A percentile compares a stretch with the other conserved stretches of the same genome.
These are phyloP conservation scores for Spodoptera picta DNA, from an alignment of 2,888 invertebrate species.

Conservation along the genomic window DNA sequence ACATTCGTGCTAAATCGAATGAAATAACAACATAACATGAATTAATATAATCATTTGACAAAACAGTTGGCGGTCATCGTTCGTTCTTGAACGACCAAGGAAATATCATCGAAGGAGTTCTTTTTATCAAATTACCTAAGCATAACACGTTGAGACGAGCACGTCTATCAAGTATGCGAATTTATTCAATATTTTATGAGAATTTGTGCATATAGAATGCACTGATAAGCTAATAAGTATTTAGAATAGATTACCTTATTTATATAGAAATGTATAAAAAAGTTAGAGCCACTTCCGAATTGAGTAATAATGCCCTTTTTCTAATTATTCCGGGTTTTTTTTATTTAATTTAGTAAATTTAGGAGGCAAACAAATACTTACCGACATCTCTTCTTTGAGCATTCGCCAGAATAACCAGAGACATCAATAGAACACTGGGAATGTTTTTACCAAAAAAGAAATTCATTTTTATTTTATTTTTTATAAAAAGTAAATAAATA, in stretches of 20 bases:
- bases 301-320: no score
- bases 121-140: not conserved
- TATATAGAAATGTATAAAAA: no score
- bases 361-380: slow-evolving; percentile 61
- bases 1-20: no score
- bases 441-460: slow-evolving; percentile 74
- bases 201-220: no score
- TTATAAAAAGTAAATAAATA: slow-evolving; percentile 2
- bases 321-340: no score
- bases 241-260: no score
- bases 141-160: not conserved
- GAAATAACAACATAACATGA: not conserved
- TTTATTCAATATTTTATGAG: no score
- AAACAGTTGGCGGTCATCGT: slow-evolving; percentile 37
- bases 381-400: slow-evolving; percentile 85
- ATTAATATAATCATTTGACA: slow-evolving; percentile 15
- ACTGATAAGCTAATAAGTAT: no score
- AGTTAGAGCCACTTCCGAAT: no score
- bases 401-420: slow-evolving; percentile 79
- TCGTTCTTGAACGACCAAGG: slow-evolving; percentile 24
- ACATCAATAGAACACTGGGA: slow-evolving; percentile 80
- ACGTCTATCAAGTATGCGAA: not conserved
- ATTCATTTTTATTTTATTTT: slow-evolving; percentile 70
- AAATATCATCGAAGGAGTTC: not conserved
- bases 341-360: no score